phyloP scores from a whole-genome alignment of 2,888 invertebrate genomes.

The Chrysina gloriosa region DNA sequence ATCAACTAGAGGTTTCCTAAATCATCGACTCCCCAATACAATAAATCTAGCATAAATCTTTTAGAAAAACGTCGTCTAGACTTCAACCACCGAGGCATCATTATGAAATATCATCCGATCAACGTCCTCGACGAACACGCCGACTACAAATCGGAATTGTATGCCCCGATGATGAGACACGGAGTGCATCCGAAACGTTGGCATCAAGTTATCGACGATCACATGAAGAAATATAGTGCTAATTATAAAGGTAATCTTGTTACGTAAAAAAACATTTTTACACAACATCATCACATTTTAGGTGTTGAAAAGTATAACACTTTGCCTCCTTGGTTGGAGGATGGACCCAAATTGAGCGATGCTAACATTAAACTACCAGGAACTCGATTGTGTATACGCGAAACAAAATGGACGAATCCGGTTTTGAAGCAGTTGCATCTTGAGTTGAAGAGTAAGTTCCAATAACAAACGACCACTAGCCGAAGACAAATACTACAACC shows the following conservation, averaged over 20 bases:
- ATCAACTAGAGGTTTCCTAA: constrained; percentile 66
- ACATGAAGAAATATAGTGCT: constrained; percentile 56
- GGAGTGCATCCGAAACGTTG: constrained; percentile 74
- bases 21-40: neutral
- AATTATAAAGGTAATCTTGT: constrained; percentile 57
- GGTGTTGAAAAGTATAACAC: constrained; percentile 67
- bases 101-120: constrained; percentile 63
- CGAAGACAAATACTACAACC: neutral
- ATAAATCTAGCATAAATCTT: neutral
- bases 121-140: constrained; percentile 67
- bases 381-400: constrained; percentile 68
- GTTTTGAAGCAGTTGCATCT: constrained; percentile 71
- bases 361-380: constrained; percentile 63
- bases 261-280: neutral
- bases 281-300: constrained; percentile 48
- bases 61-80: constrained; percentile 46
- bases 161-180: constrained; percentile 73
- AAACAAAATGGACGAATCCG: constrained; percentile 75
- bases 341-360: constrained; percentile 64
- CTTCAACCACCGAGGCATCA: constrained; percentile 45
- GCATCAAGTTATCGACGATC: constrained; percentile 67
- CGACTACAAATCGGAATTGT: constrained; percentile 72
- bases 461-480: neutral
- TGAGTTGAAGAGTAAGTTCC: constrained; percentile 68
- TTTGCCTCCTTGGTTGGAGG: constrained; percentile 67